Percentiles rank a stretch among this genome's conserved stretches.
Evolutionary conservation across 2,113 vertebrate genomes (phyloP).

Genomic region (Rhea americana): DNA sequence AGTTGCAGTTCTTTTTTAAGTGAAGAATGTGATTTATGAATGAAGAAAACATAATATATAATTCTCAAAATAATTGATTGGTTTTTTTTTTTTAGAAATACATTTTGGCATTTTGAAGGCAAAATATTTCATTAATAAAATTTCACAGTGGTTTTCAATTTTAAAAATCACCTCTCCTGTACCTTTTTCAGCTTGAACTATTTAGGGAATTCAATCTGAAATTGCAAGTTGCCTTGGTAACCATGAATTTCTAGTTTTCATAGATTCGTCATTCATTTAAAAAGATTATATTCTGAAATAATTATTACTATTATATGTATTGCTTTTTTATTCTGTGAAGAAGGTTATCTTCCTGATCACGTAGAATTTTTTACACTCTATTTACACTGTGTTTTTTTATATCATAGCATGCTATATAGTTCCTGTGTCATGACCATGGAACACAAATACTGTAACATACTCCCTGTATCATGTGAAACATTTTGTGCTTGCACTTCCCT

Average conservation of each 20-base stretch:
- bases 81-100: neutral
- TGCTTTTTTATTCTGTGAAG: neutral
- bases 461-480: neutral
- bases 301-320: neutral
- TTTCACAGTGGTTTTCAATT: neutral
- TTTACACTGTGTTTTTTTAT: neutral
- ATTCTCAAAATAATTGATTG: neutral
- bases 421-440: neutral
- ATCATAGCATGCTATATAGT: neutral
- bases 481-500: neutral
- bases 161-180: fast-evolving
- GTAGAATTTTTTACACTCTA: neutral
- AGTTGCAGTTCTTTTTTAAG: neutral
- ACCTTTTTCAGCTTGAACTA: neutral
- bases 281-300: neutral
- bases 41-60: neutral
- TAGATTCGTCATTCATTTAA: neutral
- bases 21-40: neutral
- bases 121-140: neutral
- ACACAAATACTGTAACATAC: neutral
- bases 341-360: neutral
- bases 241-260: neutral
- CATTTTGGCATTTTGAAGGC: neutral
- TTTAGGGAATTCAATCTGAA: neutral
- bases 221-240: neutral